phyloP scores from a whole-genome alignment of 2,888 invertebrate genomes.

The Caenorhabditis virilis region DNA sequence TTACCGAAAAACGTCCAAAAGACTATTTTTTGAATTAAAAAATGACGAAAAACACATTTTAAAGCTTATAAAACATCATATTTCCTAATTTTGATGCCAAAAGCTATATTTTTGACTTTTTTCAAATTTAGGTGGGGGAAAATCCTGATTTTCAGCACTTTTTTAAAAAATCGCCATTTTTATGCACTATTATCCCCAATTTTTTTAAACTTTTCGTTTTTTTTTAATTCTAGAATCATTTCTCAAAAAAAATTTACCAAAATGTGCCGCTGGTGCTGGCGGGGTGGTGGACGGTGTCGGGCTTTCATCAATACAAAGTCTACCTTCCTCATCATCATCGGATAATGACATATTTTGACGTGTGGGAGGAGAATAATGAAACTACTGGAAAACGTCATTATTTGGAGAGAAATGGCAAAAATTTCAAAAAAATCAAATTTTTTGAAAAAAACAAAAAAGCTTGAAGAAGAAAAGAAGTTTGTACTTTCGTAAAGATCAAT shows the following conservation, averaged over 20 bases:
- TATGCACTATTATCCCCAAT: background rate
- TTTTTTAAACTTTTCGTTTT: background rate
- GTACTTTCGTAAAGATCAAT: background rate
- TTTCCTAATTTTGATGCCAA: no score
- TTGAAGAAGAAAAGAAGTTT: background rate
- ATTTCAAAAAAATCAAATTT: background rate
- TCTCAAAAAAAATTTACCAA: background rate
- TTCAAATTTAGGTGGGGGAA: no score
- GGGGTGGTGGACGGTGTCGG: background rate
- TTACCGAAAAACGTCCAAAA: no score
- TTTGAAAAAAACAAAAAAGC: background rate
- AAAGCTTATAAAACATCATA: no score
- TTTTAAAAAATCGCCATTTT: background rate
- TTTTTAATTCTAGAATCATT: background rate
- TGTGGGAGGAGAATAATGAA: background rate
- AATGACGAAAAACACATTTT: no score
- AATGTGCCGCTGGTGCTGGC: background rate
- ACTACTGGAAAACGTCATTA: background rate
- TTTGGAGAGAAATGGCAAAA: background rate
- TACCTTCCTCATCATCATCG: conserved; percentile 34
- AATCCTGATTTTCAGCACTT: no score
- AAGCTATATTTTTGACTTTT: no score
- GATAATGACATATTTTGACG: conserved; percentile 13
- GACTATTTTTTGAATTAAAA: no score
- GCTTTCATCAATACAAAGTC: conserved; percentile 28